Evolutionary conservation across 2,888 invertebrate genomes (phyloP).

Genomic region (Tiliacea citrago): DNA sequence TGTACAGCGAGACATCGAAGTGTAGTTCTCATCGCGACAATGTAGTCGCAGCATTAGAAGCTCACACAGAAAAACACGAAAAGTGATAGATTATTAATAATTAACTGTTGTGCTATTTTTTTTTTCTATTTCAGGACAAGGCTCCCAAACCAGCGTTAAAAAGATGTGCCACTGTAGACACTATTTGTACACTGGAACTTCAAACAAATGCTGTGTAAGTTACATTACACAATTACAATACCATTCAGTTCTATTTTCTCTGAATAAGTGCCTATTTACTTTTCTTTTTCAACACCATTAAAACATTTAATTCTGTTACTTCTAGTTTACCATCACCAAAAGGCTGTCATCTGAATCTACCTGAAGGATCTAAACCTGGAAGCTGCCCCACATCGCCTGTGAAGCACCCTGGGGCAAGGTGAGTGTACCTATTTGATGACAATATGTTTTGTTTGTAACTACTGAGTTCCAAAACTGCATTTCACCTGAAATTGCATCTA

Average conservation of each 20-base stretch:
- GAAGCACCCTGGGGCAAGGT: slow-evolving; percentile 67
- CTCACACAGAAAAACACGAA: too few relatives aligned
- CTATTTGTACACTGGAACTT: slow-evolving; percentile 9
- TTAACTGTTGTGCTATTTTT: not conserved
- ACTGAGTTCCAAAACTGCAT: not conserved
- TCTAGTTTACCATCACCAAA: slow-evolving; percentile 65
- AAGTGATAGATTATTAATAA: too few relatives aligned
- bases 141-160: slow-evolving; percentile 4
- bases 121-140: slow-evolving; percentile 40
- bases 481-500: too few relatives aligned
- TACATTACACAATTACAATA: not conserved
- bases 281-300: not conserved
- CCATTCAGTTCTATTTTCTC: not conserved
- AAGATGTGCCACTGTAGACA: slow-evolving; percentile 29
- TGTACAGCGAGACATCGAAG: too few relatives aligned
- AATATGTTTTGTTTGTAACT: too few relatives aligned
- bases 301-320: not conserved
- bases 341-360: slow-evolving; percentile 64
- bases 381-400: slow-evolving; percentile 47
- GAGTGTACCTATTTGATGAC: slow-evolving; percentile 50
- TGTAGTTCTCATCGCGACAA: too few relatives aligned
- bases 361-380: slow-evolving; percentile 49
- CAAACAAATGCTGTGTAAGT: slow-evolving; percentile 37
- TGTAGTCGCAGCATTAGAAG: too few relatives aligned
- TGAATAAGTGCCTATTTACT: not conserved